Evolutionary conservation across 2,113 vertebrate species (phyloP), one percentile per base, ranked within the genome.

Genomic region (Charadrius vociferus): DNA sequence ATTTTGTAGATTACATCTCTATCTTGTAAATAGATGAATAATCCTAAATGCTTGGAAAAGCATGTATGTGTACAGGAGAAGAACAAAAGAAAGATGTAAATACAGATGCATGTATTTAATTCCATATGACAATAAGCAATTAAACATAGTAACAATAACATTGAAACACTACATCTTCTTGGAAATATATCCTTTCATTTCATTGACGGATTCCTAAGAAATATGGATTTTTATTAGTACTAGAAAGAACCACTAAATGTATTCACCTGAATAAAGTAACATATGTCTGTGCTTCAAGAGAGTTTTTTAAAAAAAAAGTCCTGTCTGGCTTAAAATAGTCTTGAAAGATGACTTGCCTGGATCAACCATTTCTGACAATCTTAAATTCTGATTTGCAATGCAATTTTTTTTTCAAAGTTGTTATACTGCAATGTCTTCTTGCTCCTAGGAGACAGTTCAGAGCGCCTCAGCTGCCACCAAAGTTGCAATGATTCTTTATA

Each of bases 401-500:
- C 90, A 93, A 37, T 71, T 92, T 75, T 95, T 96, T 88, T 94
- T 61, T 7, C n/a, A 37, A 90, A 96, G 86, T 96, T 96, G 79
- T 91, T 96, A 81, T 94, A 90, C 91, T 97, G 85, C 95, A 90
- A 96, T 93, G 74, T 93, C 96, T 98, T 96, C 95, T 97, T 97
- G 86, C 80, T 96, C 97, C 96, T 84, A 49, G 91, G 94, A 97
- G 94, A 95, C 81, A 96, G 93, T 98, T 98, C 92, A 97, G 94
- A 95, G 77, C 29, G 55, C 56, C 71, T 98, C 95, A 93, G 90
- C 95, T 97, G 96, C 91, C 94, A 95, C 97, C 90, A 91, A 97
- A 96, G 93, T 86, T 93, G 88, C 81, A 52, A 11, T 39, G 55
- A 89, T 90, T 98, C 90, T 97, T 97, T 97, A 91, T 94, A 95